Percentiles rank a stretch among this genome's conserved stretches.
Evolutionary conservation across 2,888 invertebrate genomes (phyloP).

Genomic region (Mythimna lalbum): DNA sequence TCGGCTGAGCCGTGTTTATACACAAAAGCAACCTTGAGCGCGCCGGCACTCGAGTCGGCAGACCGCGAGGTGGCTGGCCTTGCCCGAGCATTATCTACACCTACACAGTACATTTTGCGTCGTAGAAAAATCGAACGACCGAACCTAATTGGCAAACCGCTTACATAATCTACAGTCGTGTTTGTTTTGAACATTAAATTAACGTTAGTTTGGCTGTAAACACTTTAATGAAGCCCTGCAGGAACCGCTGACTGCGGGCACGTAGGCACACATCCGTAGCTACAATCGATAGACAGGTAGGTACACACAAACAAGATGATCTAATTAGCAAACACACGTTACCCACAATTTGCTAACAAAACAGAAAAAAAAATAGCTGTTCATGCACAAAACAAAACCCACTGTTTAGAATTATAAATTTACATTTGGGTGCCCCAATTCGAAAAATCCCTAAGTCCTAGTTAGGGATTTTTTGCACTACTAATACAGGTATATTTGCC

Average conservation of each 20-base stretch:
- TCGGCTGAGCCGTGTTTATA: conserved; percentile 79
- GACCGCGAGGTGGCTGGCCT: conserved; percentile 77
- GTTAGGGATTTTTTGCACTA: no score
- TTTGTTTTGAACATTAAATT: conserved; percentile 35
- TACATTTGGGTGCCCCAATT: no score
- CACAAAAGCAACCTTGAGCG: conserved; percentile 88
- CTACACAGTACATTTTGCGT: conserved; percentile 67
- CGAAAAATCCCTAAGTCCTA: no score
- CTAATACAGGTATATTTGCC: no score
- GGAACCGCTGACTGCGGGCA: conserved; percentile 16
- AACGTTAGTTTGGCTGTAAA: conserved; percentile 6
- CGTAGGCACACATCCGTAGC: conserved; percentile 37
- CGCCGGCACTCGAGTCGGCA: conserved; percentile 34
- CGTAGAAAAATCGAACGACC: conserved; percentile 60
- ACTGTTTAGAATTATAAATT: conserved; percentile 11
- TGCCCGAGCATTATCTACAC: conserved; percentile 69
- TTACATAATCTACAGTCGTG: conserved; percentile 53
- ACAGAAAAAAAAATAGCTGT: background rate
- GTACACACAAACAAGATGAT: background rate
- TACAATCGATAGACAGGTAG: conserved; percentile 10
- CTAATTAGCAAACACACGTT: conserved; percentile 7
- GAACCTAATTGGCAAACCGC: conserved; percentile 18
- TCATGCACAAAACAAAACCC: background rate
- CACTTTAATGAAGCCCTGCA: background rate
- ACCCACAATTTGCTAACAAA: conserved; percentile 18